phyloP scores from a whole-genome alignment of 2,888 invertebrate genomes.

The Caenorhabditis sp. region DNA sequence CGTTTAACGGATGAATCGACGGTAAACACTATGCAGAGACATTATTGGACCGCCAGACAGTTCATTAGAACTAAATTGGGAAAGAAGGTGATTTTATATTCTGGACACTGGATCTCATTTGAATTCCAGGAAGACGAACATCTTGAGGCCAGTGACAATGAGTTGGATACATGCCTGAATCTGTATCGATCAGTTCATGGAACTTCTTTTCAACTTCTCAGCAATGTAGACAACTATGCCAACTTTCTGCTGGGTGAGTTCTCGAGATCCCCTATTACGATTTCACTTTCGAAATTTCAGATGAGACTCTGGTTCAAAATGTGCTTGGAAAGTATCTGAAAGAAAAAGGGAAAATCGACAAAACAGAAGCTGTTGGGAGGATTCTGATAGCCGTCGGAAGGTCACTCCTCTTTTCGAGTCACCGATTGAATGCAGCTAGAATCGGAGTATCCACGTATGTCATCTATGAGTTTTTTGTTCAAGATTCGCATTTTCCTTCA shows the following conservation, averaged over 20 bases:
- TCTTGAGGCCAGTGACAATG: constrained; percentile 95
- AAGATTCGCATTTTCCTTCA: constrained; percentile 3
- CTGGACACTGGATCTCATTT: not conserved
- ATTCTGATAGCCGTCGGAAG: constrained; percentile 70
- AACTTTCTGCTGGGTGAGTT: constrained; percentile 90
- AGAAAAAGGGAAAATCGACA: constrained; percentile 92
- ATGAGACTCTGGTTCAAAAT: constrained; percentile 96
- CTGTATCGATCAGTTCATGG: constrained; percentile 84
- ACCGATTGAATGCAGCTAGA: constrained; percentile 67
- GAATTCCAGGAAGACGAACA: constrained; percentile 91
- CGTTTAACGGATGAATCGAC: constrained; percentile 76
- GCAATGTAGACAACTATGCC: constrained; percentile 86
- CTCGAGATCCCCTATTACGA: not conserved
- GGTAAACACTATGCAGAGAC: constrained; percentile 89
- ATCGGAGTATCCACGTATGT: constrained; percentile 63
- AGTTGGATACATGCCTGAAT: constrained; percentile 96
- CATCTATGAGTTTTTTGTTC: not conserved
- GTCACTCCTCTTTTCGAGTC: constrained; percentile 70
- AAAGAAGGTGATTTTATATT: constrained; percentile 68
- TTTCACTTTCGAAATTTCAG: constrained; percentile 83
- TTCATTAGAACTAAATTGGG: constrained; percentile 84
- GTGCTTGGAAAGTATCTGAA: constrained; percentile 95
- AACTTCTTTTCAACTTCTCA: constrained; percentile 84
- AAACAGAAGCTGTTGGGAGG: constrained; percentile 86
- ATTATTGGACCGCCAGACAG: constrained; percentile 99